Base-by-base conservation (phyloP, 2,113 vertebrate species). In the Craseonycteris thonglongyai region DNA sequence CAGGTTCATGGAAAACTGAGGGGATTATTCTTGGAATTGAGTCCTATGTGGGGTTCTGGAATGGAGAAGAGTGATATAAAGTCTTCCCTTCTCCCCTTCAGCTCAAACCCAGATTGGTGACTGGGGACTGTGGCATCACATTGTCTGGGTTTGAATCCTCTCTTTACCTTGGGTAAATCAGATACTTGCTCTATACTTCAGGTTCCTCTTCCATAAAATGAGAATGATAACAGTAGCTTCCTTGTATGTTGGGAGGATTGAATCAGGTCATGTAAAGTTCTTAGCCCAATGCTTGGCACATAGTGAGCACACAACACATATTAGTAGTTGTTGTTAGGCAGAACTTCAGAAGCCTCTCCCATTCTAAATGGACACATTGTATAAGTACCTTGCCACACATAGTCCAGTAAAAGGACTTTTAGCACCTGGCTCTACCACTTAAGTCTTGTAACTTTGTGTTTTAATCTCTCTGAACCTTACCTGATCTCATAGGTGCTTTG, bases 401-500 rank as follows among this genome's bases (percentile, higher is more conserved):
- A n/a, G 33, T 19, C 30, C 68, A 42, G 11, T 14, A 18, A 7
- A 65, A 65, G 54, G 65, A 76, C 12, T 33, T 61, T 56, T 75
- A 80, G 12, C 71, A 92, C n/a, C 65, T 80, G 65, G 81, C 74
- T 85, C 22, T 3, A 51, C n/a, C 4, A 42, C 45, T 66, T 91
- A 69, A 2, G 33, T 30, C 15, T 59, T 78, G 72, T 85, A 72
- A 90, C 21, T 16, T 88, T 84, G 8, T 65, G 30, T 96, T 78
- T 76, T 81, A 66, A 79, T 81, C 88, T 92, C 56, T 65, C 22
- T 91, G 91, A 94, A 78, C 85, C 38, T 90, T 88, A 56, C n/a
- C 51, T 95, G 72, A 91, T 94, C 93, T 90, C 45, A 58, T 72
- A 92, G 89, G 82, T 94, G 72, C 56, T 75, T 75, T 47, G 26